Conservation (phyloP, 2,797 vertebrate genomes). For the Pelochelys cantorii region DNA sequence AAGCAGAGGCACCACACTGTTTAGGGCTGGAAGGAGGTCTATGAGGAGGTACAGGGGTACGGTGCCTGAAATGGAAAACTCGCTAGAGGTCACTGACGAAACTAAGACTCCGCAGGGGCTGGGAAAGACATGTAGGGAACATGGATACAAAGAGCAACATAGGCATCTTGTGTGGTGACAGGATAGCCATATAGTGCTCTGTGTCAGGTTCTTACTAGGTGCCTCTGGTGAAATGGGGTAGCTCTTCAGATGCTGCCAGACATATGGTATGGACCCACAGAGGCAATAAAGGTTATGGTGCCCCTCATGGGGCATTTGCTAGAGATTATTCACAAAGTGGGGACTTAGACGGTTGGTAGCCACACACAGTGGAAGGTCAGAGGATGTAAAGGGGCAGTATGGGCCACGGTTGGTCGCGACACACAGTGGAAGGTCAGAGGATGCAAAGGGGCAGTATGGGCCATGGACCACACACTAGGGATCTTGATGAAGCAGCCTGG, state of each 20-base stretch:
- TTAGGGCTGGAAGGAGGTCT: neutral
- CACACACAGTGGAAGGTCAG: neutral
- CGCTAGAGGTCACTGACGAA: neutral
- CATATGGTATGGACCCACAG: neutral
- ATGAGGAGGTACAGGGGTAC: accelerated
- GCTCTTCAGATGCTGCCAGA: neutral
- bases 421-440: no score
- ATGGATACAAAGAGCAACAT: neutral
- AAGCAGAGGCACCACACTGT: neutral
- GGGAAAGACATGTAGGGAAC: neutral
- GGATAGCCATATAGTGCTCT: neutral
- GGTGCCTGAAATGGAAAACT: neutral
- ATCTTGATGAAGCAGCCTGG: no score
- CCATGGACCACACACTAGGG: no score
- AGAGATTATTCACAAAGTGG: no score
- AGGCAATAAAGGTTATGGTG: no score
- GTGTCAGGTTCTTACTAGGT: neutral
- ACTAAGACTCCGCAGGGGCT: neutral
- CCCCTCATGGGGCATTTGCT: no score
- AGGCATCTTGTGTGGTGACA: neutral
- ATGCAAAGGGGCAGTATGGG: no score
- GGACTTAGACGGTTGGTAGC: no score
- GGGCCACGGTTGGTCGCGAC: no score
- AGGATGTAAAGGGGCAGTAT: neutral
- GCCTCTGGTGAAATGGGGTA: neutral